Base-by-base conservation (phyloP, 2,888 invertebrate genomes). In the Ophion ellenae region DNA sequence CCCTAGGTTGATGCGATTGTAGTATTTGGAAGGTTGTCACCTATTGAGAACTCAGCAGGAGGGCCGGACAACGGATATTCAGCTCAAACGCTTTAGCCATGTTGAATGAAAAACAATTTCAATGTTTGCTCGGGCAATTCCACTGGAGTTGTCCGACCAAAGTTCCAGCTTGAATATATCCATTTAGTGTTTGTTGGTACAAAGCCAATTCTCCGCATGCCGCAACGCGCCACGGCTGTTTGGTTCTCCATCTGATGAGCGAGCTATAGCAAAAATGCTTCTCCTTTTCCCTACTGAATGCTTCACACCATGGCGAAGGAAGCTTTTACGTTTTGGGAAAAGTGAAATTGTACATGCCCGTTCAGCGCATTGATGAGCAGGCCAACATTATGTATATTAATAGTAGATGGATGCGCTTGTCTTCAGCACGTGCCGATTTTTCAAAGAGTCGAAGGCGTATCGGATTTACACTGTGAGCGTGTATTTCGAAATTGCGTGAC, bases 111-210 rank as follows among this genome's bases (percentile, higher is more conserved):
- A 85, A 85, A 82, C 64, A 78, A 73, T 85, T 69, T 20, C 70
- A 70, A 82, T 79, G 81, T 81, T 85, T 78, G 81, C 75, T 59
- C 20, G 81, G 64, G 64, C 82, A 85, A 79, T 85, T 85, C 77
- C 69, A 75, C 69, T 64, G 64, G 66, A 45, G 45, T 61, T 63
- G 71, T 74, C 24, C 57, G 74, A 78, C 20, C 69, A 20, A 64
- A 47, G 61, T 24, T 73, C 40, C 59, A n/a, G 59, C 11, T 36
- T 77, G 57, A 17, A 11, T 79, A 61, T 32, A 73, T 63, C 36
- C 53, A 53, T 76, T 32, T 53, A 76, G 36, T n/a, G 9, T 20
- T 59, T 59, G 28, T 11, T 47, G 75, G 67, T 47, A 28, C 14
- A 70, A 28, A 73, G 74, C 66, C 74, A 81, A 81, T 74, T 69